phyloP scores from a whole-genome alignment of 1,140 invertebrate genomes.

The Pseudomyrmex concolor region DNA sequence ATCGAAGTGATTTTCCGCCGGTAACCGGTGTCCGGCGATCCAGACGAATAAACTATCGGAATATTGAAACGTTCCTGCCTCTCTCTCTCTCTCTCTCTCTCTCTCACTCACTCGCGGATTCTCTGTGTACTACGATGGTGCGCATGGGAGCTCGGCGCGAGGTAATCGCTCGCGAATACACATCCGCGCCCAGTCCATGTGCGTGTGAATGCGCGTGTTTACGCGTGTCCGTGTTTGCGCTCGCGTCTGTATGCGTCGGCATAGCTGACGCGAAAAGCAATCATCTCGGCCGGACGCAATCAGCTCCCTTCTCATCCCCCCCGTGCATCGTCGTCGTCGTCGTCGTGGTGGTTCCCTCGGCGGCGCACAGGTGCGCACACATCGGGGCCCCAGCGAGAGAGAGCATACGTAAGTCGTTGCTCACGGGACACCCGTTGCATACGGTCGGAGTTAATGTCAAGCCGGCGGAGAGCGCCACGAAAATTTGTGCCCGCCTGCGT shows the following conservation, averaged over 20 bases:
- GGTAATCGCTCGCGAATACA: slow-evolving; percentile 73
- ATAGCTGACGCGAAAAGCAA: slow-evolving; percentile 78
- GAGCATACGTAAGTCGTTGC: slow-evolving; percentile 63
- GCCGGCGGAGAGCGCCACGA: background rate
- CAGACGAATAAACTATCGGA: slow-evolving; percentile 84
- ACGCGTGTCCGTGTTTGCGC: slow-evolving; percentile 28
- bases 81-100: slow-evolving; percentile 29
- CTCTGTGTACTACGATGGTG: background rate
- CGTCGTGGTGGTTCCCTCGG: background rate
- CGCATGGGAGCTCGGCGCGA: slow-evolving; percentile 17
- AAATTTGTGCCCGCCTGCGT: slow-evolving; percentile 36
- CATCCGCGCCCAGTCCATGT: slow-evolving; percentile 49
- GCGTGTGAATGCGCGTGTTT: slow-evolving; percentile 56
- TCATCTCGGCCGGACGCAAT: slow-evolving; percentile 81
- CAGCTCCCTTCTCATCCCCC: slow-evolving; percentile 70
- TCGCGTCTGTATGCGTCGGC: slow-evolving; percentile 58
- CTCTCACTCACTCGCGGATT: no score
- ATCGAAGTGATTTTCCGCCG: slow-evolving; percentile 81
- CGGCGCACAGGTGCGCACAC: slow-evolving; percentile 29
- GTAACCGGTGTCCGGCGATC: slow-evolving; percentile 77
- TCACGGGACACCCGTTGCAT: slow-evolving; percentile 70
- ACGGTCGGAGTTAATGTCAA: slow-evolving; percentile 32
- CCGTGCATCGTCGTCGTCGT: slow-evolving; percentile 23
- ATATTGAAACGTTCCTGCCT: slow-evolving; percentile 81
- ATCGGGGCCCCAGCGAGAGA: slow-evolving; percentile 27